Evolutionary conservation across 2,797 vertebrate species (phyloP).

Genomic region (Chaetophractus vellerosus): DNA sequence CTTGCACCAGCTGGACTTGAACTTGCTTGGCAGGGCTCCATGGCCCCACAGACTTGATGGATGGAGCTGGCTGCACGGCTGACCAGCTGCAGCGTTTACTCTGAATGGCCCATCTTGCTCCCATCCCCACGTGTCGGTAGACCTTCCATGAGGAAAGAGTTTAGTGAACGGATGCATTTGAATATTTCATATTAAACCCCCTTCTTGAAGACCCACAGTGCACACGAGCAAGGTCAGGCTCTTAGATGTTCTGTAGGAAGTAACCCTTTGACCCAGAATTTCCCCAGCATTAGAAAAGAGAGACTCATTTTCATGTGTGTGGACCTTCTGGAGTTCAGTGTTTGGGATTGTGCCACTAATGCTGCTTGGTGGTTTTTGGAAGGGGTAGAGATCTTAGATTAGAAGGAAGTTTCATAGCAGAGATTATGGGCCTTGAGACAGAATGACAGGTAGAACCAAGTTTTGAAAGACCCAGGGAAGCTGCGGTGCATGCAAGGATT

Average conservation of each 20-base stretch:
- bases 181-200: background rate
- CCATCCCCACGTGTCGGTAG: background rate
- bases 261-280: background rate
- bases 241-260: background rate
- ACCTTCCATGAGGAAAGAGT: background rate
- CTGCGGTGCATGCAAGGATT: background rate
- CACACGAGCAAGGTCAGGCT: background rate
- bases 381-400: background rate
- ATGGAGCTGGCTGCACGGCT: background rate
- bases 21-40: background rate
- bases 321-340: background rate
- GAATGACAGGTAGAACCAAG: background rate
- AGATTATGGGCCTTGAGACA: background rate
- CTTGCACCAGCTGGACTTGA: background rate
- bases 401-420: background rate
- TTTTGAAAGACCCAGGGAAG: background rate
- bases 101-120: background rate
- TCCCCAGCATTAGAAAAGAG: background rate
- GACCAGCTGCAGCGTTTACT: background rate
- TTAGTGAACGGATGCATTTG: background rate
- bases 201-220: background rate
- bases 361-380: background rate
- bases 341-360: background rate
- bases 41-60: no score
- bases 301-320: background rate